Evolutionary conservation across 2,888 invertebrate genomes (phyloP).

Genomic region (Uloborus plumipes): DNA sequence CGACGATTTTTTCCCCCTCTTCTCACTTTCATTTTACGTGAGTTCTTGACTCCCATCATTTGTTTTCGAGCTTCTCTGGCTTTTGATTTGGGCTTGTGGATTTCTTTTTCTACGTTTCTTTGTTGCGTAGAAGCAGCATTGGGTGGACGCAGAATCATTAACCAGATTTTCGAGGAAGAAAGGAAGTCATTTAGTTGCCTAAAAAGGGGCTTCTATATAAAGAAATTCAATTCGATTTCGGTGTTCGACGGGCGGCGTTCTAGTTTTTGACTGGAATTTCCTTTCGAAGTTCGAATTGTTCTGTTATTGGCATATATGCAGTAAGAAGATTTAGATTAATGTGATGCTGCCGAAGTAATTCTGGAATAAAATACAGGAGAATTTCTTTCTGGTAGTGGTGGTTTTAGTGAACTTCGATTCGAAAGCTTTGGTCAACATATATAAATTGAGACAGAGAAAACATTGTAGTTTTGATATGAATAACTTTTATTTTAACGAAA

Average conservation of each 20-base stretch:
- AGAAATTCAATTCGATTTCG: slow-evolving; percentile 47
- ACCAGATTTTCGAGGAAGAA: slow-evolving; percentile 36
- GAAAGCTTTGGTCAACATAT: too few species aligned
- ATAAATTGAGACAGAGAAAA: too few species aligned
- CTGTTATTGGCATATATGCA: too few species aligned
- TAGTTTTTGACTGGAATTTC: background rate
- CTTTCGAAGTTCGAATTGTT: too few species aligned
- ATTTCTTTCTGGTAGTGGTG: too few species aligned
- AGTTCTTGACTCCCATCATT: slow-evolving; percentile 54
- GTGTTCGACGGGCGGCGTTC: background rate
- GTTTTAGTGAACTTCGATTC: too few species aligned
- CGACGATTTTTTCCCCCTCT: slow-evolving; percentile 15
- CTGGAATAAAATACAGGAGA: too few species aligned
- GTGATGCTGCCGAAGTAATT: too few species aligned
- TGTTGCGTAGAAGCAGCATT: slow-evolving; percentile 35
- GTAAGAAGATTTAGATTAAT: too few species aligned
- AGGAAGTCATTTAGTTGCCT: slow-evolving; percentile 37
- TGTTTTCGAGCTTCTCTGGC: slow-evolving; percentile 35
- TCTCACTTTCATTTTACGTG: slow-evolving; percentile 32
- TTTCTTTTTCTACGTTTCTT: slow-evolving; percentile 47
- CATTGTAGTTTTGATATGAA: too few species aligned
- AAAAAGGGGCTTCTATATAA: slow-evolving; percentile 38
- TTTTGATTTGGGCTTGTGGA: slow-evolving; percentile 46
- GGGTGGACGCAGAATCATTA: slow-evolving; percentile 46
- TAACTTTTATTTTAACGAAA: too few species aligned